Evolutionary conservation across 2,797 vertebrate genomes (phyloP), one percentile per base, ranked within the genome.

Genomic region (Tragelaphus oryx): DNA sequence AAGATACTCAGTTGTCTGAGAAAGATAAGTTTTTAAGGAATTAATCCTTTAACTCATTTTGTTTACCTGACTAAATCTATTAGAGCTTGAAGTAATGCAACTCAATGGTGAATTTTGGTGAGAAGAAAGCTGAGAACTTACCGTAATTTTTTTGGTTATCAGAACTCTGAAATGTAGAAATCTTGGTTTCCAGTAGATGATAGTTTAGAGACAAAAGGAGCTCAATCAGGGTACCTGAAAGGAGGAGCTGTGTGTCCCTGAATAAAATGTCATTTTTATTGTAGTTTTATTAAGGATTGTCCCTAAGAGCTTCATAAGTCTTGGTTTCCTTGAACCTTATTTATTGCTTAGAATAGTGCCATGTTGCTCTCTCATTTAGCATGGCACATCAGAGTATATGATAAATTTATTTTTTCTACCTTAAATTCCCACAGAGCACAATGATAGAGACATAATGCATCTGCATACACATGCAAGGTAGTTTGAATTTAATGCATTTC

Each of bases 401-500:
- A 94, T 87, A 87, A 81, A 55, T 89, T 93, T 93, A 89, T 85
- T 95, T 96, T 94, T 95, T 89, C 90, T 83, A 22, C 75, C n/a
- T 96, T 89, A 97, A 97, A 96, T 96, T 80, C 81, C 88, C 71
- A 80, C 85, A 91, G 90, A 89, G 85, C 52, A 88, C 97, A 96
- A 79, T 96, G 94, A 98, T 98, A 96, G 89, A 98, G 97, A 98
- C 83, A 93, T 97, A 97, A 97, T 92, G 79, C 59, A 91, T 96
- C 93, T 87, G 88, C 92, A 97, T 95, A 95, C 82, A 96, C 95
- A 97, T 96, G 95, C 91, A 96, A 96, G 97, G 65, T 95, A 94
- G 92, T 97, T 96, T 90, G 85, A 96, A 97, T 97, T 97, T 98
- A 97, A 98, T 97, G 96, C 90, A 96, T 98, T 98, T 98, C 97